Evolutionary conservation across 2,888 invertebrate genomes (phyloP), one percentile per base, ranked within the genome.

Genomic region (Ctenicera cuprea): DNA sequence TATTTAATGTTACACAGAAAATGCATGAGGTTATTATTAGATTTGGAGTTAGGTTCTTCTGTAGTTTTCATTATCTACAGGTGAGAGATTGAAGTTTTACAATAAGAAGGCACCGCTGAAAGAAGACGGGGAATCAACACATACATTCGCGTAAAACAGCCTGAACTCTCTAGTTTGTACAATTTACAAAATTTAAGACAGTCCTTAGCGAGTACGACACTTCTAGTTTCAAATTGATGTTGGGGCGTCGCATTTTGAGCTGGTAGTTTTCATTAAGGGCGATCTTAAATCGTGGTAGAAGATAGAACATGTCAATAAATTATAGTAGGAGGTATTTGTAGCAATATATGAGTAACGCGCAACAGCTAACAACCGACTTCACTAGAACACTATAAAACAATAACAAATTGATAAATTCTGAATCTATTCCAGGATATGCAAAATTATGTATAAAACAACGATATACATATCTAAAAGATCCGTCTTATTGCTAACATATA

Each of bases 101-200:
- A 83, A 86, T 85, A 86, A 86, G 87, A 87, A 87, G 87, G 87
- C 87, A 87, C 87, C 87, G 87, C 87, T 87, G 87, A 87, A 87
- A 87, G 86, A 87, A 87, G 87, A 87, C 86, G 84, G 86, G 86
- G 84, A 85, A 85, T 84, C 82, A 80, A 83, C 81, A 82, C 81
- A 83, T 82, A 75, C 75, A 75, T 72, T 83, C 82, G 83, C 83
- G 75, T 76, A 79, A 80, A 78, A 78, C 72, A 73, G 75, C 67
- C 73, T 66, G 70, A 57, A 61, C 61, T 65, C 73, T 63, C 48
- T 74, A 66, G 45, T 69, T 64, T 72, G 66, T 72, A 65, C 72
- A 66, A 30, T 65, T 52, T 67, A 50, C 37, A 18, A 30, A 59
- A 65, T 71, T 71, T 71, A 71, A 66, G 59, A 66, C 38, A 14